These are phyloP conservation scores for Resseliella maxima DNA, from an alignment of 2,888 invertebrate genomes.

Conservation along the genomic window DNA sequence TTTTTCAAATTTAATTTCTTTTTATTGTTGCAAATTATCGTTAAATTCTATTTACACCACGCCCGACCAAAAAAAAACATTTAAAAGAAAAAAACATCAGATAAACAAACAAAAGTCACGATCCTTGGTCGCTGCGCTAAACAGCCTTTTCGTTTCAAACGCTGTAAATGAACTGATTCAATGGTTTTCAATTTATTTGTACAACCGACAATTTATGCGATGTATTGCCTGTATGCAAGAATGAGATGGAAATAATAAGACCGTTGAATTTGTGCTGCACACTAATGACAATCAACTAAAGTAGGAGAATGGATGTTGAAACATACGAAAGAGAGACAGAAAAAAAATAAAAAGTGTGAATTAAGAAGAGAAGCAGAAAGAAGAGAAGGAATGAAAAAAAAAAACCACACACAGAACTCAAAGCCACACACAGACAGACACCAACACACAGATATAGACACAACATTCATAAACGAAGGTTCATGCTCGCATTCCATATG, in stretches of 20 bases:
- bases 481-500: constrained; percentile 1
- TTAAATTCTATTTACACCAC: constrained; percentile 45
- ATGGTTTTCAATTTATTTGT: constrained; percentile 23
- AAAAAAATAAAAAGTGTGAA: no score
- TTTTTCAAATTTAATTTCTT: neutral
- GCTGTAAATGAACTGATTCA: constrained; percentile 44
- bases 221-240: neutral
- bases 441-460: neutral
- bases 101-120: constrained; percentile 51
- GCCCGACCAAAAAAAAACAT: constrained; percentile 48
- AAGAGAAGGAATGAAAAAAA: neutral
- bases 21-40: neutral
- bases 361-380: neutral
- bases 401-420: neutral
- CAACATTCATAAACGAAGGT: neutral
- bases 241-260: no score
- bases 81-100: constrained; percentile 54
- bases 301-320: constrained; percentile 7
- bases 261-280: constrained; percentile 16
- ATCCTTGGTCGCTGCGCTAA: constrained; percentile 53
- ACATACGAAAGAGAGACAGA: no score
- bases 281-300: neutral
- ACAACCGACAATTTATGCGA: neutral
- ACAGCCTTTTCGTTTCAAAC: constrained; percentile 42
- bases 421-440: neutral